phyloP scores from a whole-genome alignment of 1,140 invertebrate genomes.

The Temnothorax curvispinosus region DNA sequence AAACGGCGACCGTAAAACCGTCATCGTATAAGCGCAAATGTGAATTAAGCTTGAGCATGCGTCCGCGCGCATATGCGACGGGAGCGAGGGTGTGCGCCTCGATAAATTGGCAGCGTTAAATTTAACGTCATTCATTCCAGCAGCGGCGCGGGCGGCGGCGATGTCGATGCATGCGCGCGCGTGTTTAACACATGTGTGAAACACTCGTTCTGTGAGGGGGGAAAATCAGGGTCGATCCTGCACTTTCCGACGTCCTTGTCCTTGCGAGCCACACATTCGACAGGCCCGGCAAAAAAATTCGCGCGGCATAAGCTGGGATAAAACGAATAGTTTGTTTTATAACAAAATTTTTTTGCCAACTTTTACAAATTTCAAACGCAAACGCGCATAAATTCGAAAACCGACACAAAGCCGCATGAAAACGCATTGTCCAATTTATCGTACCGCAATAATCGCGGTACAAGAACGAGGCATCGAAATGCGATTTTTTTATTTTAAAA shows the following conservation, averaged over 20 bases:
- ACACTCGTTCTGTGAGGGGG: background rate
- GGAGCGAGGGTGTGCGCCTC: constrained; percentile 61
- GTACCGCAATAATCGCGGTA: background rate
- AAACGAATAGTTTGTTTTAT: background rate
- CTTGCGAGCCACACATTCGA: background rate
- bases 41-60: constrained; percentile 50
- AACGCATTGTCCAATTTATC: background rate
- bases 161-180: constrained; percentile 32
- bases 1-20: constrained; percentile 37
- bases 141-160: constrained; percentile 36
- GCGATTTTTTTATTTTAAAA: background rate
- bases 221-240: constrained; percentile 23
- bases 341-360: background rate
- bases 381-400: background rate
- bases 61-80: constrained; percentile 16
- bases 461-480: background rate
- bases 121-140: constrained; percentile 81
- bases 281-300: background rate
- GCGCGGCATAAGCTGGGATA: background rate
- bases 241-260: background rate
- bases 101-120: constrained; percentile 82
- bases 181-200: constrained; percentile 16
- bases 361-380: background rate
- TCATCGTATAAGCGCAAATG: constrained; percentile 49
- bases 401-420: background rate